Evolutionary conservation across 2,888 invertebrate species (phyloP), one percentile per base, ranked within the genome.

Genomic region (Parochlus steinenii): DNA sequence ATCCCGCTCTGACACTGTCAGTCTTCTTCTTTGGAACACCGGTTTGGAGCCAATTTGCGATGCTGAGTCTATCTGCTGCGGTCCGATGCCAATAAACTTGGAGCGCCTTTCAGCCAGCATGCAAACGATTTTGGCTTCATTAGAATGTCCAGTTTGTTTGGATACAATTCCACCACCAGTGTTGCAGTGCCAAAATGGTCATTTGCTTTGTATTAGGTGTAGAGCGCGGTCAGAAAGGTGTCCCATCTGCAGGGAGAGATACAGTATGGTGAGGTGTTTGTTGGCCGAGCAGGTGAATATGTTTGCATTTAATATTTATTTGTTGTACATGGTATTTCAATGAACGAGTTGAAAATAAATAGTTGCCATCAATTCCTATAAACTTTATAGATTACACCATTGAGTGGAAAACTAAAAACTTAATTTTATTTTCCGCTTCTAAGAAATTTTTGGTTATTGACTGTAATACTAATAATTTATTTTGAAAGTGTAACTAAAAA

Each of bases 131-230:
- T 51, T 69, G 28, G 49, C 56, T 33, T 55, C 63, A 42, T 53
- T 74, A 41, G 74, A 74, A 47, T 74, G 74, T 46, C 74, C 74
- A 14, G 64, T 74, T 28, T 74, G 74, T 46, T 54, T 70, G 44
- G 68, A 71, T 43, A 70, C 68, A 34, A 69, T 71, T 39, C 50
- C 60, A 24, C 67, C 73, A 8, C 74, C 74, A 4, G 66, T 67
- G 2, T 64, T 68, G 43, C 73, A 74, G 47, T 74, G 74, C 46
- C 67, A 69, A 36, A 69, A 72, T 45, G 74, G 74, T 1, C 74
- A 74, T 49, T 57, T 74, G 41, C 61, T 73, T 29, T 74, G 74
- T 48, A 58, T 63, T 22, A 61, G 61, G 39, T 74, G 74, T 46
- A 64, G 70, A 44, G 56, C 65, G 11, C 68, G 67, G 48, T 64